phyloP scores from a whole-genome alignment of 1,140 invertebrate species.

The Scaptodrosophila lebanonensis region DNA sequence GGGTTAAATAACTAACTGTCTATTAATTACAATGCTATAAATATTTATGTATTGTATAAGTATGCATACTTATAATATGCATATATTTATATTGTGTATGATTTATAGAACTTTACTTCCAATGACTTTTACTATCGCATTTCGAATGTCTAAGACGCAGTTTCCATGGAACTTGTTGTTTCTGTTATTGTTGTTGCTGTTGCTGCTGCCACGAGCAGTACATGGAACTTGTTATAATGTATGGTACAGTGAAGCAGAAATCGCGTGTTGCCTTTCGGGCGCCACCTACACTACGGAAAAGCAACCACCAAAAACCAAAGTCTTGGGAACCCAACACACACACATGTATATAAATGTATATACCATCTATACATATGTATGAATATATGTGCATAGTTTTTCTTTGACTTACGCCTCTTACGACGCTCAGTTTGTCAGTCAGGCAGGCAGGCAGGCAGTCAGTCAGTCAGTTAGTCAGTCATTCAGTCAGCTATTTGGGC shows the following conservation, averaged over 20 bases:
- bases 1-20: constrained; percentile 58
- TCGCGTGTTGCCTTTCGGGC: constrained; percentile 32
- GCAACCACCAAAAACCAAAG: no score
- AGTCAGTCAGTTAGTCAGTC: no score
- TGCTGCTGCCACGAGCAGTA: no score
- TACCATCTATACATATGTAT: no score
- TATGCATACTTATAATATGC: constrained; percentile 18
- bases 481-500: no score
- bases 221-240: constrained; percentile 31
- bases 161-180: constrained; percentile 26
- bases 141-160: constrained; percentile 41
- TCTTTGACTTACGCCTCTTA: no score
- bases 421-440: no score
- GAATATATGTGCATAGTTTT: no score
- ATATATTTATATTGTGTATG: constrained; percentile 11
- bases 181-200: constrained; percentile 30
- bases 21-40: constrained; percentile 42
- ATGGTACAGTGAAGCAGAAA: constrained; percentile 16
- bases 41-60: constrained; percentile 16
- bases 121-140: constrained; percentile 30
- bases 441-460: no score
- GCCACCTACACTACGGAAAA: background rate
- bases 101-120: constrained; percentile 25
- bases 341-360: no score
- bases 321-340: no score